Evolutionary conservation across 2,888 invertebrate species (phyloP), one percentile per base, ranked within the genome.

Genomic region (Criorhina ranunculi): DNA sequence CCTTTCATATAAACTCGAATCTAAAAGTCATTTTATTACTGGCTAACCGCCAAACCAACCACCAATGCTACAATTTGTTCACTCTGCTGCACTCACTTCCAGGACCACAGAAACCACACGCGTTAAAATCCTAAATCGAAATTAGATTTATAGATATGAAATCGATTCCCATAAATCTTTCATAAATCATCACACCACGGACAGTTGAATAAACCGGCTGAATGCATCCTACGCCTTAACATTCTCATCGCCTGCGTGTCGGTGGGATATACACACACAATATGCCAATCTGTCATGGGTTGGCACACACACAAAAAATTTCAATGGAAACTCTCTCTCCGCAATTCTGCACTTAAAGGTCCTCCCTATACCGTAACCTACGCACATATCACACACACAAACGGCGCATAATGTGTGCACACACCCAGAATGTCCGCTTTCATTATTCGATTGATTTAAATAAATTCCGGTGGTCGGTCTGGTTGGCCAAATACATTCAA

Each of bases 361-460:
- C 31, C 31, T 12, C 53, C 6, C 19, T 9, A 37, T 24, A 24
- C n/a, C n/a, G n/a, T n/a, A 24, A 24, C 35, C 37, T 29, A 24
- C 1, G 40, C 44, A 12, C 5, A 33, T 24, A 51, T 35, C 40
- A 64, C 42, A 59, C 42, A 59, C 59, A 37, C 15, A 53, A 9
- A 51, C 17, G 17, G 44, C 46, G 37, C 37, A 49, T 37, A 12
- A n/a, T 49, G 49, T 15, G 31, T 46, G 19, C 60, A 37, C 8
- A 0, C 46, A 33, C 9, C 72, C 49, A 44, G 24, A 44, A 62
- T 35, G 53, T 60, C 72, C 72, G 53, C 44, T 40, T 64, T 76
- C 64, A 76, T 80, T 80, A 80, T 85, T 75, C 75, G 85, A 85
- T 85, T 85, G 85, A 85, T 85, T 85, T 85, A 85, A 85, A 85